Evolutionary conservation across 1,140 invertebrate species (phyloP).

Genomic region (Drepana arcuata): DNA sequence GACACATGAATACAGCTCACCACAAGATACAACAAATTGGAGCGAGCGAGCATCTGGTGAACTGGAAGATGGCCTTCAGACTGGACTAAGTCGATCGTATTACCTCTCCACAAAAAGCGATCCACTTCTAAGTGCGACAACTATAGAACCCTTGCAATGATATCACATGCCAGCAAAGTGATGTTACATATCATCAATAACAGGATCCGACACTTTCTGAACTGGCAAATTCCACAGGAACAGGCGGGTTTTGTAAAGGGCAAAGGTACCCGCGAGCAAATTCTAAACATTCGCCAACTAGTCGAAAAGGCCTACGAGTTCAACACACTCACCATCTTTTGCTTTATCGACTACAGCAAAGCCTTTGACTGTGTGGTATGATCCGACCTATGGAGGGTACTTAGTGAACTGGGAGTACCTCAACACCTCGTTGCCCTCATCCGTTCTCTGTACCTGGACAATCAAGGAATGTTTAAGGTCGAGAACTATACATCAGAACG

Average conservation of each 20-base stretch:
- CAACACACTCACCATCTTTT: neutral
- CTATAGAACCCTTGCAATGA: too few species aligned
- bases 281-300: conserved; percentile 1
- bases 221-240: too few species aligned
- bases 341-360: conserved; percentile 1
- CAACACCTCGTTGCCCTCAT: neutral
- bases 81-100: too few species aligned
- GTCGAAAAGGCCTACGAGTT: neutral
- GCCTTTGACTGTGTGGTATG: conserved; percentile 1
- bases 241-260: neutral
- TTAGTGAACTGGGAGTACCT: neutral
- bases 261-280: neutral
- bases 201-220: too few species aligned
- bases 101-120: too few species aligned
- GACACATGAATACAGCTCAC: too few species aligned
- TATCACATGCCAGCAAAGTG: too few species aligned
- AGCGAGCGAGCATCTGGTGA: too few species aligned
- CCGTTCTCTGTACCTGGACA: neutral
- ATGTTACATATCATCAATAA: too few species aligned
- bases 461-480: neutral
- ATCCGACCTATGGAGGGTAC: neutral
- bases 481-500: neutral
- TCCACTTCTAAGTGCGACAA: too few species aligned
- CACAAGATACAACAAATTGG: too few species aligned
- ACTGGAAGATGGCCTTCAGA: too few species aligned